Percentiles rank a stretch among this genome's conserved stretches.
These are phyloP conservation scores for Lepilemur ruficaudatus DNA, from an alignment of 2,797 vertebrate species.

Conservation along the genomic window DNA sequence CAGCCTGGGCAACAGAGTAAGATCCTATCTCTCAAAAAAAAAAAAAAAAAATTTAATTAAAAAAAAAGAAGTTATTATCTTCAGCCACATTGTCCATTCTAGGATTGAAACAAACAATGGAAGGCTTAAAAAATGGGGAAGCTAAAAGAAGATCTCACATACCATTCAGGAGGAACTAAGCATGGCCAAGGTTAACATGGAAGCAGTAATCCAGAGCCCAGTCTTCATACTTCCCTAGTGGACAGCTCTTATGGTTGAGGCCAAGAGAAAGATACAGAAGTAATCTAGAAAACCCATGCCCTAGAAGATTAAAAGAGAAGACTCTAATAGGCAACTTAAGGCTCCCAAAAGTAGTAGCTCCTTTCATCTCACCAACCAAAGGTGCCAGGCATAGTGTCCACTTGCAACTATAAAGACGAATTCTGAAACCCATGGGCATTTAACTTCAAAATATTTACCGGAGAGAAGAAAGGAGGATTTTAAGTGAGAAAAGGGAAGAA, in stretches of 20 bases:
- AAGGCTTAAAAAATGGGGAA: background rate
- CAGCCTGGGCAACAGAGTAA: too few species aligned
- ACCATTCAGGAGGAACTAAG: background rate
- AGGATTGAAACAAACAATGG: background rate
- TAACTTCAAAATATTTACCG: background rate
- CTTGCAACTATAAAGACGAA: background rate
- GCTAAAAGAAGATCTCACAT: background rate
- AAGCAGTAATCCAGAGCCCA: background rate
- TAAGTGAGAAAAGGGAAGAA: background rate
- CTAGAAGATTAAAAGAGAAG: background rate
- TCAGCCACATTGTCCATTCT: background rate
- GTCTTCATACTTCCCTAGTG: background rate
- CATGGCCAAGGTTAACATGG: background rate
- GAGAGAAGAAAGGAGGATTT: background rate
- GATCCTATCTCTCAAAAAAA: too few species aligned
- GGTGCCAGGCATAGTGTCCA: background rate
- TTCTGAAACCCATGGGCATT: background rate
- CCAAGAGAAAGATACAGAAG: background rate
- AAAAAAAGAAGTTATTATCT: background rate
- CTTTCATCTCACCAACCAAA: conserved; percentile 11
- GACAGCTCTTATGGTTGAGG: background rate
- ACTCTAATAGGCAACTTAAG: background rate
- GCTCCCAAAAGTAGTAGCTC: background rate
- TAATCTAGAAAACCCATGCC: background rate
- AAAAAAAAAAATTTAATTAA: too few species aligned